These are phyloP conservation scores for Chondrosia reniformis DNA, from an alignment of 37 sponge, comb jelly and placozoan genomes.

Conservation along the genomic window DNA sequence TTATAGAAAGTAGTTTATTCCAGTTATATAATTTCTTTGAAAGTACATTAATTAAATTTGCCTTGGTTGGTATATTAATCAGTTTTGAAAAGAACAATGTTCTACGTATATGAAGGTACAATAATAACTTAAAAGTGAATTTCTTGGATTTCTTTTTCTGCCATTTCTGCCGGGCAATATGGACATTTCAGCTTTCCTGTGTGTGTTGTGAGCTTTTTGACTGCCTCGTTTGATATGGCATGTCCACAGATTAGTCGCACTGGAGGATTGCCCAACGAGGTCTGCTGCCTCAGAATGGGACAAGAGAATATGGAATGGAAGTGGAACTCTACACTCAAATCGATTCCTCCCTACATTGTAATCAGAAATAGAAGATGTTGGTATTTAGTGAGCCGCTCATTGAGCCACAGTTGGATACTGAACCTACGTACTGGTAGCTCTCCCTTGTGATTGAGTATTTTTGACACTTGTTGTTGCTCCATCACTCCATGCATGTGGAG, in stretches of 20 bases:
- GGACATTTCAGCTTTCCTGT: slow-evolving; percentile 86
- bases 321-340: slow-evolving; percentile 65
- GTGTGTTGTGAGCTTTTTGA: slow-evolving; percentile 70
- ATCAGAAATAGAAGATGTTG: neutral
- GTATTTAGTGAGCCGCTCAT: too few relatives aligned
- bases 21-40: neutral
- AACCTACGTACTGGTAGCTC: slow-evolving; percentile 45
- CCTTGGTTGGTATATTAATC: neutral
- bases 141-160: slow-evolving; percentile 59
- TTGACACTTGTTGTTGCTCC: slow-evolving; percentile 65
- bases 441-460: slow-evolving; percentile 56
- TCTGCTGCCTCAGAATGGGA: slow-evolving; percentile 89
- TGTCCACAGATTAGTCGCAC: slow-evolving; percentile 92
- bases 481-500: slow-evolving; percentile 63
- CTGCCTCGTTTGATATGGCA: slow-evolving; percentile 90
- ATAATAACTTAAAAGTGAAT: slow-evolving; percentile 87
- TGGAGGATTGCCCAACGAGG: slow-evolving; percentile 76
- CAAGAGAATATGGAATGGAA: slow-evolving; percentile 95
- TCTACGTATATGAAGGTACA: neutral
- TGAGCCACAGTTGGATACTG: neutral
- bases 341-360: slow-evolving; percentile 45
- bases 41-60: neutral
- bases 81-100: neutral
- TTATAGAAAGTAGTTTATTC: neutral
- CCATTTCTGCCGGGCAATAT: slow-evolving; percentile 91